phyloP scores from a whole-genome alignment of 1,140 invertebrate genomes.

The Formica selysi region DNA sequence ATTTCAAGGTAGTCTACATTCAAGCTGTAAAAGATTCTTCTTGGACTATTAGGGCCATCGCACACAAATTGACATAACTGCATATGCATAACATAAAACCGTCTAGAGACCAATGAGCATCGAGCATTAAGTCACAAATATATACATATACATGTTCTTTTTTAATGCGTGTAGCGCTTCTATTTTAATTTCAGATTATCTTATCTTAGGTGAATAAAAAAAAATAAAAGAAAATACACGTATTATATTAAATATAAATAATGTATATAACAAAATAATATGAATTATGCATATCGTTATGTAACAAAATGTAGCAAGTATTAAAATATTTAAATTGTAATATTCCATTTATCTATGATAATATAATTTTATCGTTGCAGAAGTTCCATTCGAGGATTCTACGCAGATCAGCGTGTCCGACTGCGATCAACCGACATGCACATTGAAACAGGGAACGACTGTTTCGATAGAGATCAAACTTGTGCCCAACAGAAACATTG shows the following conservation, averaged over 20 bases:
- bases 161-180: neutral
- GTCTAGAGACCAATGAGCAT: too few species aligned
- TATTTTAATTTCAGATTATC: neutral
- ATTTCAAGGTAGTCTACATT: slow-evolving; percentile 47
- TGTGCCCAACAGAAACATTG: slow-evolving; percentile 86
- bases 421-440: slow-evolving; percentile 89
- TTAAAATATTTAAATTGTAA: neutral
- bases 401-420: slow-evolving; percentile 86
- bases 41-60: neutral
- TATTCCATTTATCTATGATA: neutral
- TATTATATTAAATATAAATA: neutral
- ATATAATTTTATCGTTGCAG: slow-evolving; percentile 42
- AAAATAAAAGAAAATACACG: too few species aligned
- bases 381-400: slow-evolving; percentile 62
- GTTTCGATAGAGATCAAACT: slow-evolving; percentile 87
- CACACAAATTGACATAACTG: too few species aligned
- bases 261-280: neutral
- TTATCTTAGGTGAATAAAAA: neutral
- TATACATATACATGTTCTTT: neutral
- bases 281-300: neutral
- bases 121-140: neutral
- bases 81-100: too few species aligned
- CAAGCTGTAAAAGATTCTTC: neutral
- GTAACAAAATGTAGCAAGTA: neutral
- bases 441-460: slow-evolving; percentile 88